phyloP scores from a whole-genome alignment of 2,113 vertebrate genomes.

The Rafetus swinhoei region DNA sequence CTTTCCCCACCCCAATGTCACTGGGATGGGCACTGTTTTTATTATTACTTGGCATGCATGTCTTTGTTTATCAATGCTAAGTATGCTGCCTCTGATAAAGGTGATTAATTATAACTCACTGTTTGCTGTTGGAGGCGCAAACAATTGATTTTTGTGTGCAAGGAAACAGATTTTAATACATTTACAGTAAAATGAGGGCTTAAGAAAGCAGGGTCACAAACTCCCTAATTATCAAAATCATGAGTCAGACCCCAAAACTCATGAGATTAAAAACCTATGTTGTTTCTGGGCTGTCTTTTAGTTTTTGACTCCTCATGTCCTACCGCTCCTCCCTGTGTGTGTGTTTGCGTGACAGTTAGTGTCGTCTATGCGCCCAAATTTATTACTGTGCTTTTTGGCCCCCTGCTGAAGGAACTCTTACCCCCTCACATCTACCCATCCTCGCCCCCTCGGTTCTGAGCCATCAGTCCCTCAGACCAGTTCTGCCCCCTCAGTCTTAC shows the following conservation, averaged over 20 bases:
- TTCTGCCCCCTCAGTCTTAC: not conserved
- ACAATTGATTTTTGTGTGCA: not conserved
- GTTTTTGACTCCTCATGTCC: not conserved
- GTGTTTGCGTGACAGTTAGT: not conserved
- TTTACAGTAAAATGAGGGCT: not conserved
- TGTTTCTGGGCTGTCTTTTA: not conserved
- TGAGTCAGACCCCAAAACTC: not conserved
- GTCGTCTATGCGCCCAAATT: not conserved
- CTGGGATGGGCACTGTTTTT: not conserved
- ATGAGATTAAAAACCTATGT: not conserved
- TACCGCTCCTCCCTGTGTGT: fast-evolving
- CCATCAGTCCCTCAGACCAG: not conserved
- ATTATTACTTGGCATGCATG: not conserved
- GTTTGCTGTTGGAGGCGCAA: not conserved
- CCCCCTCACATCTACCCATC: not conserved
- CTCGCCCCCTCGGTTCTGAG: not conserved
- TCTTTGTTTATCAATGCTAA: not conserved
- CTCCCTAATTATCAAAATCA: not conserved
- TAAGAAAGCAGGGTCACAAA: not conserved
- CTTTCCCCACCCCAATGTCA: not conserved
- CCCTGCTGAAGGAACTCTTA: not conserved
- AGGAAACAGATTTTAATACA: not conserved
- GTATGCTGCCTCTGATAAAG: not conserved
- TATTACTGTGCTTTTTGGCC: not conserved
- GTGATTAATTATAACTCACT: not conserved